These are phyloP conservation scores for Agrochola lota DNA, from an alignment of 2,888 invertebrate species.

Conservation along the genomic window DNA sequence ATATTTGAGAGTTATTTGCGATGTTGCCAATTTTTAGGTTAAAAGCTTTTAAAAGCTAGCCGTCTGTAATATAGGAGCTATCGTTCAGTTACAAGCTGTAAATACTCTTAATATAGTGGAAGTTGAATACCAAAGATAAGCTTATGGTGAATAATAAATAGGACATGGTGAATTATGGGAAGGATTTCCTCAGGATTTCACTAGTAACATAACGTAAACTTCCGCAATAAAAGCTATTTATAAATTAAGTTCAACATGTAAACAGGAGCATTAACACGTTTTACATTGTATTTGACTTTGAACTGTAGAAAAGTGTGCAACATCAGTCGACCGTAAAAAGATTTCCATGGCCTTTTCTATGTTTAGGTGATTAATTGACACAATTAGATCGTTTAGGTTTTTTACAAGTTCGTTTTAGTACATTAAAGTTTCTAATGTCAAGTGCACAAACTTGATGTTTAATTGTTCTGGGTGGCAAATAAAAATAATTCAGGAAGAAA, in stretches of 20 bases:
- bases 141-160: slow-evolving; percentile 3
- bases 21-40: no score
- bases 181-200: slow-evolving; percentile 30
- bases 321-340: slow-evolving; percentile 49
- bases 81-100: neutral
- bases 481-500: neutral
- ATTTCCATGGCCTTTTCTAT: slow-evolving; percentile 58
- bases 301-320: slow-evolving; percentile 46
- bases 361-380: slow-evolving; percentile 47
- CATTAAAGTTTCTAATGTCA: slow-evolving; percentile 24
- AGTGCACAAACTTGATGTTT: neutral
- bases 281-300: slow-evolving; percentile 59
- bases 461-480: neutral
- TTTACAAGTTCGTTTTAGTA: neutral
- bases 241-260: slow-evolving; percentile 39
- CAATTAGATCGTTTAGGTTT: slow-evolving; percentile 45
- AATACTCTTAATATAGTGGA: neutral
- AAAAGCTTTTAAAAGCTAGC: no score
- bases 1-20: no score
- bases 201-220: slow-evolving; percentile 40
- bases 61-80: neutral
- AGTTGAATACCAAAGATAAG: neutral
- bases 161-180: slow-evolving; percentile 6
- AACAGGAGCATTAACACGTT: slow-evolving; percentile 47
- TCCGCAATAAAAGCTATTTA: slow-evolving; percentile 57